phyloP scores from a whole-genome alignment of 2,797 vertebrate genomes.

The Enoplosus armatus region DNA sequence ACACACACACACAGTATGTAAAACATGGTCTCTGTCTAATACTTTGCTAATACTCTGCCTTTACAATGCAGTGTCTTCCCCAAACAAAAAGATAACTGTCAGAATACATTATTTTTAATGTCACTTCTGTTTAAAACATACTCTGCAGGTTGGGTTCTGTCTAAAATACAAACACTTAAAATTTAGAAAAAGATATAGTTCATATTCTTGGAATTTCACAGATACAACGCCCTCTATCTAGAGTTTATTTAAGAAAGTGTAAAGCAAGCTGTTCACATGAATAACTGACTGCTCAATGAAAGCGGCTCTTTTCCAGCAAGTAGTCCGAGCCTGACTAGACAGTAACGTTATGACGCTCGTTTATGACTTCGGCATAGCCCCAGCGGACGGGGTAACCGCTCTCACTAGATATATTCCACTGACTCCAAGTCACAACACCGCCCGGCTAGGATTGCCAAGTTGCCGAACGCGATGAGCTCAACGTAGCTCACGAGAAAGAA shows the following conservation, averaged over 20 bases:
- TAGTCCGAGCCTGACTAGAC: slow-evolving; percentile 57
- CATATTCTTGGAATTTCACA: neutral
- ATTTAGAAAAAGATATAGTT: neutral
- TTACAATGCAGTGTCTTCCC: neutral
- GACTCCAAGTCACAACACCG: slow-evolving; percentile 65
- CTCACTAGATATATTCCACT: slow-evolving; percentile 20
- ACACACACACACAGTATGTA: neutral
- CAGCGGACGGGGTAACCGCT: slow-evolving; percentile 53
- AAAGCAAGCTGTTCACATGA: neutral
- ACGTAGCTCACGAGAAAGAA: slow-evolving; percentile 36
- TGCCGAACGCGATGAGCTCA: slow-evolving; percentile 27
- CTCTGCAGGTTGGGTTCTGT: neutral
- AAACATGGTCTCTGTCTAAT: slow-evolving; percentile 11
- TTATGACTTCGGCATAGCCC: slow-evolving; percentile 41
- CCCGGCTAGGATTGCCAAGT: slow-evolving; percentile 53
- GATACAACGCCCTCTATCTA: neutral
- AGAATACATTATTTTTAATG: neutral
- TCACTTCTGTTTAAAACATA: neutral
- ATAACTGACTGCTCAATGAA: slow-evolving; percentile 28
- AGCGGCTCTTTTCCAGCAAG: slow-evolving; percentile 51
- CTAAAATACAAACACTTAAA: neutral
- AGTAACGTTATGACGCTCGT: slow-evolving; percentile 36
- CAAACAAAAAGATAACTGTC: neutral
- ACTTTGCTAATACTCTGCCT: neutral
- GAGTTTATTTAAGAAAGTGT: neutral